A percentile compares a stretch with the other conserved stretches of the same genome.
Conservation (phyloP, 2,113 vertebrate species). For the Carassius gibelio region DNA sequence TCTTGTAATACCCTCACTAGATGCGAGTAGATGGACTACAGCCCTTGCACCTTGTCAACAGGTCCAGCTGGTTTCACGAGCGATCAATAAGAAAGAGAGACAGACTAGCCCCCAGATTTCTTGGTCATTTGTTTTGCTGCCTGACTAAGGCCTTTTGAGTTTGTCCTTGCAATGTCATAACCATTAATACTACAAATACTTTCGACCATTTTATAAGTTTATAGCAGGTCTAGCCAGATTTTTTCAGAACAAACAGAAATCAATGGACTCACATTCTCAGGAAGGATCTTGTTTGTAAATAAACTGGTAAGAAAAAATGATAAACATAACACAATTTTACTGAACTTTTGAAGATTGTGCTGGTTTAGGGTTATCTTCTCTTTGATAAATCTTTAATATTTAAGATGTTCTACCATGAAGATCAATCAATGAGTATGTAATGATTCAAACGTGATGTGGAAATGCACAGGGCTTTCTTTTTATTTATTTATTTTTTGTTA, state of each 20-base stretch:
- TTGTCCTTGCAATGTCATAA: not conserved
- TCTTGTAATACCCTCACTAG: not conserved
- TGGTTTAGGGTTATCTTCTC: not conserved
- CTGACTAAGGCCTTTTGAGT: not conserved
- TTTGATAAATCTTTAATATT: not conserved
- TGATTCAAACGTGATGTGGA: not conserved
- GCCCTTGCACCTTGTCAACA: not conserved
- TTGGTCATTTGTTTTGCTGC: not conserved
- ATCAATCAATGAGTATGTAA: too few relatives aligned
- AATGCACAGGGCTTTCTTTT: too few relatives aligned
- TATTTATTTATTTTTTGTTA: too few relatives aligned
- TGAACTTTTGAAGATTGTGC: not conserved
- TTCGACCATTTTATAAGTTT: not conserved
- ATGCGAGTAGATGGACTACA: not conserved
- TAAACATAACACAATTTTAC: not conserved
- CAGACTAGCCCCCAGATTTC: not conserved
- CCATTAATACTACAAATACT: not conserved
- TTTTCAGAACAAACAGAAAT: not conserved
- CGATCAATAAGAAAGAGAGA: not conserved
- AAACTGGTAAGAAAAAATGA: conserved; percentile 7
- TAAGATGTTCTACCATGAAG: not conserved
- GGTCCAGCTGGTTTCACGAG: not conserved
- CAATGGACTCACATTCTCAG: not conserved
- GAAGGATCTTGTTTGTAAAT: not conserved
- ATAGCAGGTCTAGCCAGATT: conserved; percentile 23